phyloP scores from a whole-genome alignment of 2,113 vertebrate genomes.

The Cyanoderma ruficeps region DNA sequence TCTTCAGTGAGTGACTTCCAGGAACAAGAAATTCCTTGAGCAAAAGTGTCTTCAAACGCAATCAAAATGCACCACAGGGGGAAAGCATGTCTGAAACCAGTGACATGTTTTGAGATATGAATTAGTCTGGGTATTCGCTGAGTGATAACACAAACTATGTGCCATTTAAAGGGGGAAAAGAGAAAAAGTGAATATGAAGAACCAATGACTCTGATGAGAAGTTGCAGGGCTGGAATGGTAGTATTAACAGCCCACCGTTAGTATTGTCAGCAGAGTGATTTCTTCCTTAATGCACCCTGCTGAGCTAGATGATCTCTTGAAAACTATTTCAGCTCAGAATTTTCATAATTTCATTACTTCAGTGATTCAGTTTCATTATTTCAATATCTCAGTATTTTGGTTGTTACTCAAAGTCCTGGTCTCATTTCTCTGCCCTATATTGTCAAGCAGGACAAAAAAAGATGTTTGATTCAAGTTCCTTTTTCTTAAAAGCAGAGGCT shows the following conservation, averaged over 20 bases:
- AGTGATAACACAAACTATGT: background rate
- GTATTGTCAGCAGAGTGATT: background rate
- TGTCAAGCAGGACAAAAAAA: background rate
- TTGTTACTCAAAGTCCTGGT: background rate
- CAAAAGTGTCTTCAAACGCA: background rate
- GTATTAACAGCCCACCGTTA: background rate
- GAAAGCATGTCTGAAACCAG: background rate
- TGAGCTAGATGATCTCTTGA: background rate
- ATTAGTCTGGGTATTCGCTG: background rate
- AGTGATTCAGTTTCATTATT: background rate
- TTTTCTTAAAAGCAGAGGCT: background rate
- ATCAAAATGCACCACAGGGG: background rate
- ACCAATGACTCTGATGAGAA: background rate
- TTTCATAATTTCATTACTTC: background rate
- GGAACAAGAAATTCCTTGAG: conserved; percentile 58
- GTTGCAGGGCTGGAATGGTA: background rate
- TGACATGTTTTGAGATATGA: background rate
- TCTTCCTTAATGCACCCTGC: background rate
- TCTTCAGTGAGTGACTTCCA: conserved; percentile 24
- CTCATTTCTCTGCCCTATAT: background rate
- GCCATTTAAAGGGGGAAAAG: background rate
- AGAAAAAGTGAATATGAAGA: background rate
- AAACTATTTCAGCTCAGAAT: background rate
- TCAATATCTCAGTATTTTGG: background rate
- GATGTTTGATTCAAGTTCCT: background rate